A percentile compares a stretch with the other conserved stretches of the same genome.
phyloP scores from a whole-genome alignment of 2,888 invertebrate genomes.

The Strigamia crassipes region DNA sequence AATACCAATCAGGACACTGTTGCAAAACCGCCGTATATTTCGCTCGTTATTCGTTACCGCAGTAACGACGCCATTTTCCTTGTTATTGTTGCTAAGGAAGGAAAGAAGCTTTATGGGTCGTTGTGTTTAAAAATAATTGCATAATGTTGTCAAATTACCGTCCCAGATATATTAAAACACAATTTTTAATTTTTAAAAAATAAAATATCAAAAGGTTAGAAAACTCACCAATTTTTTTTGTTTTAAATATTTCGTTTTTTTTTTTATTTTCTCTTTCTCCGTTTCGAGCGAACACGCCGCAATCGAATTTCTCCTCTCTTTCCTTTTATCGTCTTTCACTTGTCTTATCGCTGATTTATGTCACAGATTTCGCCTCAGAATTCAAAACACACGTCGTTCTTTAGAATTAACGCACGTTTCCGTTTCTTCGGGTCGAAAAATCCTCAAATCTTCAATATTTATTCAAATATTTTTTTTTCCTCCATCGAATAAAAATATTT shows the following conservation, averaged over 20 bases:
- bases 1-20: background rate
- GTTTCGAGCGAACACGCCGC: background rate
- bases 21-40: constrained; percentile 8
- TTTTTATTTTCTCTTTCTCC: background rate
- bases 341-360: constrained; percentile 20
- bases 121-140: background rate
- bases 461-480: too few species aligned
- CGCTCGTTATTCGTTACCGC: background rate
- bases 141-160: background rate
- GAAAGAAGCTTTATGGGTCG: background rate
- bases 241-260: too few species aligned
- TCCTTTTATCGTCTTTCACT: background rate
- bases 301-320: background rate
- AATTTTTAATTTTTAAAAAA: background rate
- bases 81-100: constrained; percentile 35
- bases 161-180: background rate
- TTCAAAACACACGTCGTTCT: constrained; percentile 23
- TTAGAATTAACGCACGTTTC: constrained; percentile 18
- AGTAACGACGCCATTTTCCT: background rate
- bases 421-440: background rate
- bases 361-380: background rate
- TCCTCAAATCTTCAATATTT: background rate
- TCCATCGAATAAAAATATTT: background rate
- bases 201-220: background rate
- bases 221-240: background rate